Evolutionary conservation across 1,140 invertebrate species (phyloP).

Genomic region (Caenorhabditis inopinata): DNA sequence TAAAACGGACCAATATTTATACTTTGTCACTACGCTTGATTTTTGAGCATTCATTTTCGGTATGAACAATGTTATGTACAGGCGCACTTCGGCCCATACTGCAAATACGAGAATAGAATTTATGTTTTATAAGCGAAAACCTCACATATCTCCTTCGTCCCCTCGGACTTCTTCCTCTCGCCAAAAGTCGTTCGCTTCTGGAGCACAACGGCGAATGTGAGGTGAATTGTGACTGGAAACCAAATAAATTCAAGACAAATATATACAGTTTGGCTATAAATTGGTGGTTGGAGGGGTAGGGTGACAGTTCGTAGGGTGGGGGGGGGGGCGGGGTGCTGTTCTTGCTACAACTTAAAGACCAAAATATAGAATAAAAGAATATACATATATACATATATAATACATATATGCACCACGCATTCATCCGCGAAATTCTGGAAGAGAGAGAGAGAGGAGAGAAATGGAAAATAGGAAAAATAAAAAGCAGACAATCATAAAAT

Average conservation of each 20-base stretch:
- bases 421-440: slow-evolving; percentile 15
- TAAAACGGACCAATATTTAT: no score
- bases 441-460: neutral
- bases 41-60: no score
- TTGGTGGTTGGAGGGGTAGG: no score
- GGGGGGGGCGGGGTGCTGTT: no score
- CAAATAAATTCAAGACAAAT: neutral
- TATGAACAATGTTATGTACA: no score
- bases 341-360: no score
- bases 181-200: slow-evolving; percentile 60
- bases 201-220: slow-evolving; percentile 61
- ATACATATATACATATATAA: no score
- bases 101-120: neutral
- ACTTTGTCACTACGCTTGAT: no score
- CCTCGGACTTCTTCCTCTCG: slow-evolving; percentile 59
- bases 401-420: slow-evolving; percentile 31
- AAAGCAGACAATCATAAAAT: slow-evolving; percentile 2
- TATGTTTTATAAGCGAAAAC: neutral
- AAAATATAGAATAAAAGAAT: no score
- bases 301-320: no score
- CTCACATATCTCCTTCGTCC: slow-evolving; percentile 49
- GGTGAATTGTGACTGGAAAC: slow-evolving; percentile 52
- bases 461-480: neutral
- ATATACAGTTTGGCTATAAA: no score
- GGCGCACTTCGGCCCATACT: no score